Percentiles rank a stretch among this genome's conserved stretches.
These are phyloP conservation scores for Boloria selene DNA, from an alignment of 2,888 invertebrate species.

Conservation along the genomic window DNA sequence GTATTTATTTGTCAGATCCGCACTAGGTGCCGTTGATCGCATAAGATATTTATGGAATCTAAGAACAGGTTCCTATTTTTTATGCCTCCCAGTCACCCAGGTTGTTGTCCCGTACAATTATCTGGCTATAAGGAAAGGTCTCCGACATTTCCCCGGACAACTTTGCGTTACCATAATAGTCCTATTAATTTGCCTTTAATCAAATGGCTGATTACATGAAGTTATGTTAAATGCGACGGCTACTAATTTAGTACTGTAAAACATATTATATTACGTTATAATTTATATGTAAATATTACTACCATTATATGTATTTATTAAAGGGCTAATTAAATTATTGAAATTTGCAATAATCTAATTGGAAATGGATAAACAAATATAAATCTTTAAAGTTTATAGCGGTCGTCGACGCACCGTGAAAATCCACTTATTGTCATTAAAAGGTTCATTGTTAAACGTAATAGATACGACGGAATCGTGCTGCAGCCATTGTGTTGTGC, in stretches of 20 bases:
- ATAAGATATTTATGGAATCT: slow-evolving; percentile 18
- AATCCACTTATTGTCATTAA: slow-evolving; percentile 40
- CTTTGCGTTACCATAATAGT: slow-evolving; percentile 23
- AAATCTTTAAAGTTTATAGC: slow-evolving; percentile 13
- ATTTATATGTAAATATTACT: not conserved
- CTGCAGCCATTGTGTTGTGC: slow-evolving; percentile 41
- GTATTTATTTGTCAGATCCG: not conserved
- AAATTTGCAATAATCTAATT: slow-evolving; percentile 4
- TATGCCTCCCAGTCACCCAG: slow-evolving; percentile 11
- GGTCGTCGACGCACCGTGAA: slow-evolving; percentile 31
- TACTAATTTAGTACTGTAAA: slow-evolving; percentile 7
- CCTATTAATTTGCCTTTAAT: slow-evolving; percentile 20
- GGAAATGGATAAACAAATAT: slow-evolving; percentile 15
- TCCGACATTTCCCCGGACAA: slow-evolving; percentile 26
- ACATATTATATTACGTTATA: not conserved
- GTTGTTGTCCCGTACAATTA: slow-evolving; percentile 32
- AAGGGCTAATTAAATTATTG: slow-evolving; percentile 4
- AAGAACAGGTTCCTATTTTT: slow-evolving; percentile 20
- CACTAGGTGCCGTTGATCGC: not conserved
- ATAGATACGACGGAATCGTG: slow-evolving; percentile 40
- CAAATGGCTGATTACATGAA: slow-evolving; percentile 15
- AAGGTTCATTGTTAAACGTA: slow-evolving; percentile 39
- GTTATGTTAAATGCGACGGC: slow-evolving; percentile 4
- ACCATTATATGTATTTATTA: not conserved
- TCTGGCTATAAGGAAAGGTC: slow-evolving; percentile 26